phyloP scores from a whole-genome alignment of 2,888 invertebrate genomes.

The Erpobdella octoculata region DNA sequence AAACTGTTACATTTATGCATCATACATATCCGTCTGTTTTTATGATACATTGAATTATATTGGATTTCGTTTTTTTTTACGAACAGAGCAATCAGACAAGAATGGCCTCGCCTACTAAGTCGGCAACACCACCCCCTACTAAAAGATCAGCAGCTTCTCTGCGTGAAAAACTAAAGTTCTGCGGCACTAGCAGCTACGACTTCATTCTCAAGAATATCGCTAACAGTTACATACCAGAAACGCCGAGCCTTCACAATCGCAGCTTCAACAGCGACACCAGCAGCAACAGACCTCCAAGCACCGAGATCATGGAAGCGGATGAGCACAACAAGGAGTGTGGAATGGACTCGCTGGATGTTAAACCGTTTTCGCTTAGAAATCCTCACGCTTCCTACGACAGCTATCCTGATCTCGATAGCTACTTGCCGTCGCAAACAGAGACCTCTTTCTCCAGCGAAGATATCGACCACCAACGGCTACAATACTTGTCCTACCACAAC shows the following conservation, averaged over 20 bases:
- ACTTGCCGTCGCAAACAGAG: neutral
- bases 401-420: neutral
- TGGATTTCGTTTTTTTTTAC: too few relatives aligned
- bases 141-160: neutral
- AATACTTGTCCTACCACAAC: neutral
- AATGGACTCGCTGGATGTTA: neutral
- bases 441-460: neutral
- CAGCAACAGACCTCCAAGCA: constrained; percentile 2
- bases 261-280: constrained; percentile 6
- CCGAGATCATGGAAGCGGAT: neutral
- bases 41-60: too few relatives aligned
- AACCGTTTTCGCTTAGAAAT: neutral
- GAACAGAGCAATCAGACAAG: too few relatives aligned
- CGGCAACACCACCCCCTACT: neutral
- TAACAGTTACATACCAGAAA: too few relatives aligned
- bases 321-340: neutral
- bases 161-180: neutral
- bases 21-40: too few relatives aligned
- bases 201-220: too few relatives aligned
- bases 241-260: neutral
- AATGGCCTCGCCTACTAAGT: neutral
- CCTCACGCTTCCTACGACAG: neutral
- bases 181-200: neutral
- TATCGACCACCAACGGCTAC: neutral
- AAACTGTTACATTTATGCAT: too few relatives aligned